phyloP scores from a whole-genome alignment of 2,797 vertebrate genomes.

The Brachyrhaphis roseni region DNA sequence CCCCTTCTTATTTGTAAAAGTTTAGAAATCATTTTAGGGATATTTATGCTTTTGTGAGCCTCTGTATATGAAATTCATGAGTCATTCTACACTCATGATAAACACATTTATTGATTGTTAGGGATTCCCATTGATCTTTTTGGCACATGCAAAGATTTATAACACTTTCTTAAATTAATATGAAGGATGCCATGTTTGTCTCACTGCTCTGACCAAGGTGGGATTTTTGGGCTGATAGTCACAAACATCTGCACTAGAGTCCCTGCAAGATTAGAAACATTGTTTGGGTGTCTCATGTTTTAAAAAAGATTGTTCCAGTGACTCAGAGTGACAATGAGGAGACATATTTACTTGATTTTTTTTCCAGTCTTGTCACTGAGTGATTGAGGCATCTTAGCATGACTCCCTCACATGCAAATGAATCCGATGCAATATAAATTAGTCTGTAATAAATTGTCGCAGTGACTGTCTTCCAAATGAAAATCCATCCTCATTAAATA shows the following conservation, averaged over 20 bases:
- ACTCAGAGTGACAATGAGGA: neutral
- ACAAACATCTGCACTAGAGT: constrained; percentile 2
- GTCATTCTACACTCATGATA: constrained; percentile 45
- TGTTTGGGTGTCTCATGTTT: neutral
- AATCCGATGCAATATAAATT: constrained; percentile 32
- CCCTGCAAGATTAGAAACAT: neutral
- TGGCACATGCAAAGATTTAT: constrained; percentile 12
- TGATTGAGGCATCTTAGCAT: constrained; percentile 28
- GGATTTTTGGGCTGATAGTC: constrained; percentile 2
- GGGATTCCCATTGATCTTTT: constrained; percentile 31
- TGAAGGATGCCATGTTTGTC: constrained; percentile 19
- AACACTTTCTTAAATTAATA: constrained; percentile 24
- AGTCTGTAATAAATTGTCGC: constrained; percentile 17
- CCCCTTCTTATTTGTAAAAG: neutral
- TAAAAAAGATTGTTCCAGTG: neutral
- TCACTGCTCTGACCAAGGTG: constrained; percentile 19
- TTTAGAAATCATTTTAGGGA: neutral
- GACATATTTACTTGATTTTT: constrained; percentile 20
- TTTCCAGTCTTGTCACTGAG: constrained; percentile 8
- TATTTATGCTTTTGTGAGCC: neutral
- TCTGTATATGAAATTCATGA: constrained; percentile 54
- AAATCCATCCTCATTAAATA: constrained; percentile 52
- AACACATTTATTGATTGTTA: constrained; percentile 55
- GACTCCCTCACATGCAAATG: constrained; percentile 10
- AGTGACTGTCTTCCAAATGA: constrained; percentile 23